Evolutionary conservation across 2,888 invertebrate genomes (phyloP), one percentile per base, ranked within the genome.

Genomic region (Drosophila infuscata): DNA sequence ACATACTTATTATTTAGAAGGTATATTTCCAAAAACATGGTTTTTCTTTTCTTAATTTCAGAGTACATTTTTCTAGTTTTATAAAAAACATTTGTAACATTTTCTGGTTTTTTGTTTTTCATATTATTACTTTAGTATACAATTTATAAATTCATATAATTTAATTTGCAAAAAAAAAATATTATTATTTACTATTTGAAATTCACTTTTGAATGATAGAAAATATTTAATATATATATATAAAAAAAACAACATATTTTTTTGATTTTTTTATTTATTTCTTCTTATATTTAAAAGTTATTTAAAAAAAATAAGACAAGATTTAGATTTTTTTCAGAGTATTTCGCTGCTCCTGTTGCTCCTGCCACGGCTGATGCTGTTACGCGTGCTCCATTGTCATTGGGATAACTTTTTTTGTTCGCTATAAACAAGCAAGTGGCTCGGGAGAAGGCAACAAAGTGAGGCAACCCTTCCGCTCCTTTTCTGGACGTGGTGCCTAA

Each of bases 311-410:
- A 11, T 3, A 11, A 33, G 11, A 33, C 11, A 20, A 20, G 11
- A 11, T n/a, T 38, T 17, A 35, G 35, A 35, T 20, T 43, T 43
- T 36, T 43, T 43, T 20, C 20, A 12, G 6, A 43, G 43, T 43
- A 12, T 43, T 51, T 69, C 54, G 53, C 67, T 56, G 35, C 38
- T 61, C 30, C 17, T 66, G 57, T 35, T 65, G 48, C 51, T 61
- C 17, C 54, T 61, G 49, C 56, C 61, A 25, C 33, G 51, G 57
- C 17, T 48, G 33, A 52, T 38, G 12, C 33, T 51, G 46, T 33
- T 70, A 66, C 74, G 64, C 70, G 75, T 79, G 71, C 79, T 66
- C 66, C 74, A 77, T 64, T 77, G 77, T 74, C 46, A 62, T 70
- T 46, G 35, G 4, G 53, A 38, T 29, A 46, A 52, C 60, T 58